Conservation (phyloP, 2,888 invertebrate species). For the Orchesella flavescens region DNA sequence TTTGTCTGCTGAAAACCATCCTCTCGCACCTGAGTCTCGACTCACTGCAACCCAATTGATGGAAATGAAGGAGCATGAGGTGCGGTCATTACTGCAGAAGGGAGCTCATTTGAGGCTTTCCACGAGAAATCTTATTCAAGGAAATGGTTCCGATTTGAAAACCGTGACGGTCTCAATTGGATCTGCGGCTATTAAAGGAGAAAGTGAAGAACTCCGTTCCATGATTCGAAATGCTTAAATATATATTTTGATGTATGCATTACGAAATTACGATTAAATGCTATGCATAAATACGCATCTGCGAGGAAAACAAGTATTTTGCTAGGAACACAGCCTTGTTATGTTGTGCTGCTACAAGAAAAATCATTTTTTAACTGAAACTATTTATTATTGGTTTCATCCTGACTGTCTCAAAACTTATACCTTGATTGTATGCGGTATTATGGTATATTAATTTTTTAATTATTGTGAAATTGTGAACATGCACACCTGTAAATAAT, state of each 20-base stretch:
- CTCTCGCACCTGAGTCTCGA: constrained; percentile 46
- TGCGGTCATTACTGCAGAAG: constrained; percentile 30
- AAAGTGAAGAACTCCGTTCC: constrained; percentile 35
- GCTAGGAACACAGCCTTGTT: background rate
- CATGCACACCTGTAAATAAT: too few species aligned
- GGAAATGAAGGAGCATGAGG: constrained; percentile 32
- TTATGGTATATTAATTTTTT: too few species aligned
- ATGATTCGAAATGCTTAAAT: constrained; percentile 45
- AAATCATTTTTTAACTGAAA: too few species aligned
- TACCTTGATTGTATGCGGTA: too few species aligned
- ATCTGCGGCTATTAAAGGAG: constrained; percentile 6
- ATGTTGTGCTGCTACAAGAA: too few species aligned
- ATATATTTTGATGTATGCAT: background rate
- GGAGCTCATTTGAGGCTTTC: constrained; percentile 36
- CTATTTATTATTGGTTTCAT: too few species aligned
- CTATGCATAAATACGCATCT: too few species aligned
- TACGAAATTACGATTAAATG: too few species aligned
- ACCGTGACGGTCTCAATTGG: constrained; percentile 24
- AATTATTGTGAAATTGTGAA: too few species aligned
- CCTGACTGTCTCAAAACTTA: too few species aligned
- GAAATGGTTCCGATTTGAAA: constrained; percentile 40
- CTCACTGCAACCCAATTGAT: constrained; percentile 50
- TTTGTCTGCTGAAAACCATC: constrained; percentile 54
- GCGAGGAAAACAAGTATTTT: background rate
- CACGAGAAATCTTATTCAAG: constrained; percentile 15